Evolutionary conservation across 2,888 invertebrate species (phyloP), one percentile per base, ranked within the genome.

Genomic region (Cheilosia impressa): DNA sequence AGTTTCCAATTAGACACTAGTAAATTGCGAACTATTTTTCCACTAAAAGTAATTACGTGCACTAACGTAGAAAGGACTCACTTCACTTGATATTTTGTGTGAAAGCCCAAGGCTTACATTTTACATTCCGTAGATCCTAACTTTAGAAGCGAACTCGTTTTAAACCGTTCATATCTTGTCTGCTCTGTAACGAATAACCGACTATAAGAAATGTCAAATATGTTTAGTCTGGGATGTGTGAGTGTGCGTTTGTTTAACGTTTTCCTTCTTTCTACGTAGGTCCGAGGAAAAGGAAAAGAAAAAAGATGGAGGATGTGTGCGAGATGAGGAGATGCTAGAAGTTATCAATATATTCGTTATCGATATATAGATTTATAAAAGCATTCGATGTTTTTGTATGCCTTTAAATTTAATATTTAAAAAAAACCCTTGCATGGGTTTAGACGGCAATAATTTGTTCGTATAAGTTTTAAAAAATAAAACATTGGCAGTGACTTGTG

Each of bases 181-280:
- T 27, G 27, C 27, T 27, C 27, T 76, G 76, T 77, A 76, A 77
- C 71, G 80, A 85, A 85, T 50, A 57, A 13, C 52, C 52, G 52
- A 81, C 71, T 62, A 77, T 10, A 58, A 71, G 66, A 68, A 85
- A 81, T 81, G 85, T 85, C 85, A 85, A 76, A 85, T 15, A 52
- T 52, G 24, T 58, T 17, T 57, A n/a, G 19, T 24, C 19, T 17
- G 9, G 22, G 31, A 38, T n/a, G 65, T 55, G 17, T 27, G 78
- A 57, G 53, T 57, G 50, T 31, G 76, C 53, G 45, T 65, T 31
- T 17, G 22, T 24, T 62, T 63, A 69, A 65, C 69, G 58, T 50
- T 85, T 71, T 38, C 24, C 19, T 65, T 65, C 6, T 10, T 50
- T 52, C 43, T 13, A 15, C n/a, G 22, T 24, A 62, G 2, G n/a